These are phyloP conservation scores for Bombycilla garrulus DNA, from an alignment of 2,113 vertebrate species.

Conservation along the genomic window DNA sequence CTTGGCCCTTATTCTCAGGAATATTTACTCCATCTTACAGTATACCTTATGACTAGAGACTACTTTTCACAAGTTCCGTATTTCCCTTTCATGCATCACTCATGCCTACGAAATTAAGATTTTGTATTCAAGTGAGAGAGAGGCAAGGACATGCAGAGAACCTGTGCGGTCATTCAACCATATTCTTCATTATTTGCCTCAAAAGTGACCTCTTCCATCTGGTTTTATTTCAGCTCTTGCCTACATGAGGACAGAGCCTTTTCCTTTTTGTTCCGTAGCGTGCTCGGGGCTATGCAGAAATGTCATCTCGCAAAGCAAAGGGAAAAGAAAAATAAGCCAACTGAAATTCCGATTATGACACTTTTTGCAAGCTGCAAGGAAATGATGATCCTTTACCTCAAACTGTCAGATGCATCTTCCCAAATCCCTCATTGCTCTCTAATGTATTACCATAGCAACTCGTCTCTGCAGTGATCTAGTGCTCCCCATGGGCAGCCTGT, in stretches of 20 bases:
- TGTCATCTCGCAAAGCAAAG: neutral
- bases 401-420: slow-evolving; percentile 48
- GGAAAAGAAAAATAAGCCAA: neutral
- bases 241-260: neutral
- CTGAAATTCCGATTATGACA: neutral
- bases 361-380: slow-evolving; percentile 17
- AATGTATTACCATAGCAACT: slow-evolving; percentile 53
- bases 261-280: neutral
- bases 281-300: neutral
- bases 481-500: slow-evolving; percentile 21
- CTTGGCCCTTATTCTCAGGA: neutral
- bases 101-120: neutral
- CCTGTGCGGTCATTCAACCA: neutral
- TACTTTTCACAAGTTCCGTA: neutral
- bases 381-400: slow-evolving; percentile 50
- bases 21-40: neutral
- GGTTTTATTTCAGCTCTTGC: neutral
- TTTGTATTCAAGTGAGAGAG: neutral
- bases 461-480: slow-evolving; percentile 6
- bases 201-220: neutral
- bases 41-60: neutral
- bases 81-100: neutral
- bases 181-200: neutral
- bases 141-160: neutral
- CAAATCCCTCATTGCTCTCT: slow-evolving; percentile 33